Conservation (phyloP, 2,888 invertebrate genomes). For the Thecophora atra region DNA sequence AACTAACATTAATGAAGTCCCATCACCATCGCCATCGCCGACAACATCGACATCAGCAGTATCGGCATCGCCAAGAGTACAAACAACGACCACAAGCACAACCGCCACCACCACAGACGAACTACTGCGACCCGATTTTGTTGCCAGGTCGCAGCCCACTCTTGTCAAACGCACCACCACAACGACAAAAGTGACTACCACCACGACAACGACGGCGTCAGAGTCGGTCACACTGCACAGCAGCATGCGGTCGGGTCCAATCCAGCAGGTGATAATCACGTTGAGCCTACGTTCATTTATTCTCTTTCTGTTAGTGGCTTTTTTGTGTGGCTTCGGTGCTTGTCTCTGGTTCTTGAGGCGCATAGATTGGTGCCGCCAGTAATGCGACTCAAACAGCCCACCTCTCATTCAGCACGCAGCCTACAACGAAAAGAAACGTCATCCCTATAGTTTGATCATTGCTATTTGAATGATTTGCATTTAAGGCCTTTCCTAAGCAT, state of each 20-base stretch:
- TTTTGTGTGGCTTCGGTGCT: constrained; percentile 66
- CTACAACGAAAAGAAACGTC: neutral
- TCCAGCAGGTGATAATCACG: constrained; percentile 66
- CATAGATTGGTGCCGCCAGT: constrained; percentile 48
- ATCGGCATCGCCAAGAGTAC: constrained; percentile 31
- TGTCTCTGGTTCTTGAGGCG: constrained; percentile 64
- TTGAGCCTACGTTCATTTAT: constrained; percentile 63
- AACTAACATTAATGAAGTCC: constrained; percentile 31
- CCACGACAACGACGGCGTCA: constrained; percentile 48
- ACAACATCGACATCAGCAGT: constrained; percentile 18
- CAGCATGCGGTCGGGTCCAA: neutral
- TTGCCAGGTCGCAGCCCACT: constrained; percentile 44
- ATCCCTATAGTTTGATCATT: neutral
- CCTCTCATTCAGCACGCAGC: neutral
- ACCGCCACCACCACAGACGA: constrained; percentile 50
- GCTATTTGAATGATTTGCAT: neutral
- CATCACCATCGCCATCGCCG: constrained; percentile 33
- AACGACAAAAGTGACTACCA: constrained; percentile 55
- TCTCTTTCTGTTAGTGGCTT: constrained; percentile 62
- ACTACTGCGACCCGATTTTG: constrained; percentile 45
- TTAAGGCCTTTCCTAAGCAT: neutral
- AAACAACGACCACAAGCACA: constrained; percentile 43
- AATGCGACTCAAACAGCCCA: constrained; percentile 6
- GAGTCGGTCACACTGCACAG: constrained; percentile 45
- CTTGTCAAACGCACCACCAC: constrained; percentile 55